phyloP scores from a whole-genome alignment of 2,113 vertebrate species.

The Taxidea taxus region DNA sequence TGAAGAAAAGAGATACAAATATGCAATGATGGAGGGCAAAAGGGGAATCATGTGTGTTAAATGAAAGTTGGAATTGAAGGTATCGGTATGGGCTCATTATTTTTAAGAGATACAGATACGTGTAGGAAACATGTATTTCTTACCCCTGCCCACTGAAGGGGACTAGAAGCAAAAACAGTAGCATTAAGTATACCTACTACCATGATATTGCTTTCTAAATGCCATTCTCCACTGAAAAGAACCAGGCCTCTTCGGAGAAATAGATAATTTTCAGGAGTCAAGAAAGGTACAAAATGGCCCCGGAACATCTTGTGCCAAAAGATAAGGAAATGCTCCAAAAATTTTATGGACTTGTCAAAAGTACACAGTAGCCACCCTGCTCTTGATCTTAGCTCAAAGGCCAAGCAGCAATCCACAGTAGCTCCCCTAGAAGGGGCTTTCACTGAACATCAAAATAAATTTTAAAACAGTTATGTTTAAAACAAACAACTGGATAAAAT shows the following conservation, averaged over 20 bases:
- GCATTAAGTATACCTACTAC: neutral
- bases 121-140: neutral
- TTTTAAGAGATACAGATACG: neutral
- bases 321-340: neutral
- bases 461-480: neutral
- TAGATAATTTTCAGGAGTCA: neutral
- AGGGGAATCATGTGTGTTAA: neutral
- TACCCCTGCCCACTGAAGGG: neutral
- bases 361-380: neutral
- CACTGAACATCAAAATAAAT: neutral
- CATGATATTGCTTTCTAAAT: neutral
- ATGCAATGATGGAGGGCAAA: neutral
- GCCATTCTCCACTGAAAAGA: neutral
- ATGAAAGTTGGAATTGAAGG: neutral
- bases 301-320: neutral
- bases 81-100: neutral
- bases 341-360: neutral
- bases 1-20: neutral
- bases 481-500: neutral
- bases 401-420: neutral
- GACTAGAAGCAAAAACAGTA: neutral
- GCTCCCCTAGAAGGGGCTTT: neutral
- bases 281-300: neutral
- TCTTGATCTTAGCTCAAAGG: neutral
- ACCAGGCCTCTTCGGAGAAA: neutral